Evolutionary conservation across 2,888 invertebrate species (phyloP), one percentile per base, ranked within the genome.

Genomic region (Cordilura impudica): DNA sequence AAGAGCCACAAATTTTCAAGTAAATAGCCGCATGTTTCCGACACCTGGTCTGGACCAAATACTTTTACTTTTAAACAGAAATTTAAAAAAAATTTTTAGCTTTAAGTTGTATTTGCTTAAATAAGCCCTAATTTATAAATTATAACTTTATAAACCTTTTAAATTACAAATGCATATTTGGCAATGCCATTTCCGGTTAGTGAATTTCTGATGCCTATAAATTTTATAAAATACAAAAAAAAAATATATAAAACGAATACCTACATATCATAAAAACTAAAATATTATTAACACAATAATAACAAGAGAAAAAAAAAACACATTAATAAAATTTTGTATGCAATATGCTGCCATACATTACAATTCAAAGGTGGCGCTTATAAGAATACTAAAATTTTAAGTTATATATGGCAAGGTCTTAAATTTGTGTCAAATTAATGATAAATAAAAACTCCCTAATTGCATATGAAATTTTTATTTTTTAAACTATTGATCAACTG

Each of bases 101-200:
- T 72, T 72, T 72, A 47, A 56, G 65, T 72, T n/a, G n/a, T n/a
- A n/a, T n/a, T n/a, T n/a, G n/a, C n/a, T 72, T 54, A 72, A 63
- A 72, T 54, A 69, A 72, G 56, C 45, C 63, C 45, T 56, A 56
- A 65, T 65, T 72, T 65, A 58, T 72, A 65, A 43, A 29, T 65
- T 63, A 31, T 23, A 63, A 61, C 49, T 60, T 70, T 70, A 47
- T 60, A 70, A 70, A 70, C 53, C 51, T 60, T 60, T 70, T 70
- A 39, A 39, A 60, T 49, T 60, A 70, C 60, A 72, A 72, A 49
- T 65, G 58, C 65, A 73, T 39, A 66, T 73, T 66, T 73, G 49
- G 66, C 58, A 73, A 66, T 66, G 58, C 58, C 73, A 73, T 73
- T 73, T 73, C 73, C 73, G 73, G 73, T 73, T 73, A 39, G 73